Percentiles rank a stretch among this genome's conserved stretches.
Evolutionary conservation across 1,140 invertebrate species (phyloP).

Genomic region (Aradophagus sp.): DNA sequence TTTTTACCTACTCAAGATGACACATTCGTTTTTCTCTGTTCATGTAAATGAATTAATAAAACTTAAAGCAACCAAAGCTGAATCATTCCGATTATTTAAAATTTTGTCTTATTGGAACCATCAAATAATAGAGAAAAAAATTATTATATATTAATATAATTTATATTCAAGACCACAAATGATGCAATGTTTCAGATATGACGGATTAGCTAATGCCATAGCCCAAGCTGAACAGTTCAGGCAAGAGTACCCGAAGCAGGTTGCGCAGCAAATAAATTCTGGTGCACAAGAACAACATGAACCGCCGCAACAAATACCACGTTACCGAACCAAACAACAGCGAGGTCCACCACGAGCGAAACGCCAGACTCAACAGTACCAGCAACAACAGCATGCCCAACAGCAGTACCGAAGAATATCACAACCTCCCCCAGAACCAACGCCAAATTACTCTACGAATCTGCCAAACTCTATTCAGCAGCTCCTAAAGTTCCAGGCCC

Average conservation of each 20-base stretch:
- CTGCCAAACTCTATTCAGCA: slow-evolving; percentile 63
- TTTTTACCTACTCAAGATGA: no score
- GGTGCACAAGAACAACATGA: slow-evolving; percentile 13
- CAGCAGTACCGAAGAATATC: slow-evolving; percentile 60
- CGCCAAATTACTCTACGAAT: slow-evolving; percentile 69
- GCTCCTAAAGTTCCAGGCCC: slow-evolving; percentile 66
- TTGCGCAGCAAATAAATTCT: slow-evolving; percentile 41
- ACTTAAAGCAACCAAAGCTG: no score
- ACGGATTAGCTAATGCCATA: slow-evolving; percentile 54
- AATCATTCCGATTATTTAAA: no score
- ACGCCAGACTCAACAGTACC: slow-evolving; percentile 40
- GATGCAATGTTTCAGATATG: slow-evolving; percentile 57
- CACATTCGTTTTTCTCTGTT: no score
- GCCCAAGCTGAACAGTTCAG: slow-evolving; percentile 55
- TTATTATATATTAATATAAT: not conserved
- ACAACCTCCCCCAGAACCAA: slow-evolving; percentile 59
- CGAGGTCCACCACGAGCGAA: slow-evolving; percentile 31
- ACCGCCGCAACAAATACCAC: slow-evolving; percentile 35
- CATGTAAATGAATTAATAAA: no score
- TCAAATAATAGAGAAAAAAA: not conserved
- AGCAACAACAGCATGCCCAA: slow-evolving; percentile 31
- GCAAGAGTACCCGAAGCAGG: slow-evolving; percentile 60
- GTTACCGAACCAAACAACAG: slow-evolving; percentile 46
- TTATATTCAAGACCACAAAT: no score
- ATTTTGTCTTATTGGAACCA: no score